phyloP scores from a whole-genome alignment of 2,888 invertebrate species.

The Eupithecia exiguata region DNA sequence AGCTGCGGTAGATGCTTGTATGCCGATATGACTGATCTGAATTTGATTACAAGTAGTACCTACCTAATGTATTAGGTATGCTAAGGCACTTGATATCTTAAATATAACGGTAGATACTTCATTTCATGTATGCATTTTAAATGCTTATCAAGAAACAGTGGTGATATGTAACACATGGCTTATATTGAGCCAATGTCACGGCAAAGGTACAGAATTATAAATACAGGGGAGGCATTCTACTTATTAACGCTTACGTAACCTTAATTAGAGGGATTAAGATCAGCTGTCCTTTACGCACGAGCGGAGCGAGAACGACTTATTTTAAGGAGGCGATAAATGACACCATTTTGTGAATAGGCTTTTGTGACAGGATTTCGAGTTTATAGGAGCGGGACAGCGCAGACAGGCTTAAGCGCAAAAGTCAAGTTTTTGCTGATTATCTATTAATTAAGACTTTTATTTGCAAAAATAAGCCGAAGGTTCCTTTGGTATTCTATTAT shows the following conservation, averaged over 20 bases:
- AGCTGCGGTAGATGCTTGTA: background rate
- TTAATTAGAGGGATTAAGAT: conserved; percentile 29
- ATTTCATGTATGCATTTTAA: background rate
- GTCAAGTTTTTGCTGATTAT: too few species aligned
- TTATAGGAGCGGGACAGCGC: too few species aligned
- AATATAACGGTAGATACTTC: background rate
- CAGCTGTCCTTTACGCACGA: conserved; percentile 13
- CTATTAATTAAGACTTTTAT: too few species aligned
- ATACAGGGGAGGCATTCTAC: conserved; percentile 3
- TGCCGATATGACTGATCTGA: background rate
- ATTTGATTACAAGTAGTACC: background rate
- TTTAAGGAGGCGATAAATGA: too few species aligned
- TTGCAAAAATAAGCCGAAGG: too few species aligned
- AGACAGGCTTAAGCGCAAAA: too few species aligned
- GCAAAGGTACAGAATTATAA: conserved; percentile 2
- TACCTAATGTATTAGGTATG: background rate
- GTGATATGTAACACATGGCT: background rate
- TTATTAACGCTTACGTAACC: conserved; percentile 23
- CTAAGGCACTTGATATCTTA: background rate
- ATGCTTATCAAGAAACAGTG: background rate
- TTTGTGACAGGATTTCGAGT: too few species aligned
- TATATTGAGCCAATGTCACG: background rate
- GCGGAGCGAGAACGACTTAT: conserved; percentile 20
- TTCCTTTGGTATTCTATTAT: too few species aligned
- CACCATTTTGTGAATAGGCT: too few species aligned